Evolutionary conservation across 2,113 vertebrate genomes (phyloP).

Genomic region (Aspiorhynchus laticeps): DNA sequence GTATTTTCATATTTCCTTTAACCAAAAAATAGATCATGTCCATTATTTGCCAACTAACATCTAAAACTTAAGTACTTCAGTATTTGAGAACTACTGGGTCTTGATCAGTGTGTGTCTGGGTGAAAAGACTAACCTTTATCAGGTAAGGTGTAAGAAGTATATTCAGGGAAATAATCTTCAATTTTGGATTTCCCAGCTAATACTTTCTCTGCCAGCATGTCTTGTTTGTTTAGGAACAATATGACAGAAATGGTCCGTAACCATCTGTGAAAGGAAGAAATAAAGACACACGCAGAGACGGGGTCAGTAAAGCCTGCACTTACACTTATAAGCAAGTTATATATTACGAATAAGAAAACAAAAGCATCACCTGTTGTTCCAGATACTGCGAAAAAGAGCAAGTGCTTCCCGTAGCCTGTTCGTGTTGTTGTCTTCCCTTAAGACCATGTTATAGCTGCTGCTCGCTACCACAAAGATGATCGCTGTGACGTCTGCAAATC

Average conservation of each 20-base stretch:
- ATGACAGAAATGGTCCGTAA: conserved; percentile 98
- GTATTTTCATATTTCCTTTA: neutral
- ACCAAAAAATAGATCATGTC: neutral
- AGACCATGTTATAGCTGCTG: conserved; percentile 99
- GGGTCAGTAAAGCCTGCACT: neutral
- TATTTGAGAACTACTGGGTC: neutral
- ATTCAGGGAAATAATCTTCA: conserved; percentile 99
- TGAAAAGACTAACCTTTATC: conserved; percentile 84
- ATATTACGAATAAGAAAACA: neutral
- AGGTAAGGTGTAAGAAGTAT: conserved; percentile 93
- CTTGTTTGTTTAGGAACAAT: conserved; percentile 98
- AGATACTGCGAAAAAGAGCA: conserved; percentile 98
- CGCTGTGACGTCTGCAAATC: conserved; percentile 89
- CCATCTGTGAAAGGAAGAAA: conserved; percentile 81
- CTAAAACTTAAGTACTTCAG: neutral
- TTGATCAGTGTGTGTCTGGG: neutral
- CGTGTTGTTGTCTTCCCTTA: conserved; percentile 98
- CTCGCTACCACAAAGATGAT: conserved; percentile 98
- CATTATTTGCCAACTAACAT: neutral
- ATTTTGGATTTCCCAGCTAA: conserved; percentile 99
- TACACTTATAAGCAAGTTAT: neutral
- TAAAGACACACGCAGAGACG: neutral
- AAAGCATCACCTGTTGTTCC: conserved; percentile 90
- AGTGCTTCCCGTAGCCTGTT: conserved; percentile 96
- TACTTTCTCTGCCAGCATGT: conserved; percentile 99